Base-by-base conservation (phyloP, 2,113 vertebrate genomes). In the Orcinus orca region DNA sequence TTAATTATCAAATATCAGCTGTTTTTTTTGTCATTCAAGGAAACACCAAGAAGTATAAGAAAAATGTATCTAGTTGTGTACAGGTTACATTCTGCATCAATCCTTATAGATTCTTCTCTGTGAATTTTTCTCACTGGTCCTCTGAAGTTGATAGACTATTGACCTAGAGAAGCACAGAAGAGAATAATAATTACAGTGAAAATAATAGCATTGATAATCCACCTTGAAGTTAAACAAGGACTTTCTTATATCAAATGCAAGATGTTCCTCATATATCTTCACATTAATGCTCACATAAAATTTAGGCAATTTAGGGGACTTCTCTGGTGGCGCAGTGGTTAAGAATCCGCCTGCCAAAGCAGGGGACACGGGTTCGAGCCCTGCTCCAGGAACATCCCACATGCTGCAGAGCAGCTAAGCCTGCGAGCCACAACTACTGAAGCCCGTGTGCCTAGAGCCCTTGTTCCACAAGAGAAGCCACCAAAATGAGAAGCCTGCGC, bases 101-200 rank as follows among this genome's bases (percentile, higher is more conserved):
- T 88, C n/a, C 38, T 29, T 58, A 65, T 4, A 82, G 71, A 73
- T 41, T 88, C 21, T 55, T 85, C 38, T 60, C 50, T 53, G 18
- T 80, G 53, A 31, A 50, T 62, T 94, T 95, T 92, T 87, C 47
- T 93, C 62, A 87, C 50, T 25, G 68, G 83, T 53, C 38, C 36
- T 95, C 65, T 76, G 36, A 95, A 80, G 33, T 83, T 93, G 95
- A 96, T 95, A 88, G 55, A 83, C 68, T 79, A 84, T 87, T 90
- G 90, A 93, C 96, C 29, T 65, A 55, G 63, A 95, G 84, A 93
- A 81, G 17, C 80, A 92, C 44, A 90, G 25, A 91, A 82, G 44
- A 95, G 81, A 95, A 94, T 87, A 92, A 89, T 81, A 84, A 90
- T 97, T 90, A 95, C 29, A 94, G 85, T 88, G 90, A 91, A 60